A percentile compares a stretch with the other conserved stretches of the same genome.
phyloP scores from a whole-genome alignment of 2,888 invertebrate genomes.

The Plutella xylostella region DNA sequence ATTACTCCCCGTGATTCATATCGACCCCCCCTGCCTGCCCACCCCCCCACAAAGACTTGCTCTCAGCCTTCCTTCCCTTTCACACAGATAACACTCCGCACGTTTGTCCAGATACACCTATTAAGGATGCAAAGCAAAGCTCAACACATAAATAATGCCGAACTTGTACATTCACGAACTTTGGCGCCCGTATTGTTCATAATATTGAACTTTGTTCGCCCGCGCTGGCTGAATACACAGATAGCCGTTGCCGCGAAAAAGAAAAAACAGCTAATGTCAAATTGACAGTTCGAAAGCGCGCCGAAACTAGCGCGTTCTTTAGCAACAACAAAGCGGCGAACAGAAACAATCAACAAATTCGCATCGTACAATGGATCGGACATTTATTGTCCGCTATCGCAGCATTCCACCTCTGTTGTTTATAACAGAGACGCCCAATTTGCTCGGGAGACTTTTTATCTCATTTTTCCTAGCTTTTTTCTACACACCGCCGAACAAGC shows the following conservation, averaged over 20 bases:
- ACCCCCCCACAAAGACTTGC: slow-evolving; percentile 14
- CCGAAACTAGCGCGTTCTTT: slow-evolving; percentile 42
- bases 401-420: slow-evolving; percentile 66
- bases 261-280: slow-evolving; percentile 26
- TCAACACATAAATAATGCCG: slow-evolving; percentile 33
- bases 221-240: slow-evolving; percentile 19
- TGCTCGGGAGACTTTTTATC: slow-evolving; percentile 64
- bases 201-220: slow-evolving; percentile 10
- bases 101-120: slow-evolving; percentile 46
- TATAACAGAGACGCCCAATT: slow-evolving; percentile 67
- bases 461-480: slow-evolving; percentile 44
- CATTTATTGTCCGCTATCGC: slow-evolving; percentile 66
- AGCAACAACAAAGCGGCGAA: slow-evolving; percentile 35
- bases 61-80: slow-evolving; percentile 18
- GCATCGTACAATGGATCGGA: slow-evolving; percentile 56
- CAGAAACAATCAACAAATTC: slow-evolving; percentile 62
- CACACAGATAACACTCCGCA: slow-evolving; percentile 46
- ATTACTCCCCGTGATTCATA: slow-evolving; percentile 59
- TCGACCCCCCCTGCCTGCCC: slow-evolving; percentile 29
- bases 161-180: slow-evolving; percentile 27
- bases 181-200: slow-evolving; percentile 17
- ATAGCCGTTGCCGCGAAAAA: slow-evolving; percentile 21
- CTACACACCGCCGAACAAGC: slow-evolving; percentile 45
- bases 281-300: slow-evolving; percentile 44
- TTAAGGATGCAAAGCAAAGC: slow-evolving; percentile 42